Percentiles rank a stretch among this genome's conserved stretches.
phyloP scores from a whole-genome alignment of 2,797 vertebrate species.

The Darevskia mixta region DNA sequence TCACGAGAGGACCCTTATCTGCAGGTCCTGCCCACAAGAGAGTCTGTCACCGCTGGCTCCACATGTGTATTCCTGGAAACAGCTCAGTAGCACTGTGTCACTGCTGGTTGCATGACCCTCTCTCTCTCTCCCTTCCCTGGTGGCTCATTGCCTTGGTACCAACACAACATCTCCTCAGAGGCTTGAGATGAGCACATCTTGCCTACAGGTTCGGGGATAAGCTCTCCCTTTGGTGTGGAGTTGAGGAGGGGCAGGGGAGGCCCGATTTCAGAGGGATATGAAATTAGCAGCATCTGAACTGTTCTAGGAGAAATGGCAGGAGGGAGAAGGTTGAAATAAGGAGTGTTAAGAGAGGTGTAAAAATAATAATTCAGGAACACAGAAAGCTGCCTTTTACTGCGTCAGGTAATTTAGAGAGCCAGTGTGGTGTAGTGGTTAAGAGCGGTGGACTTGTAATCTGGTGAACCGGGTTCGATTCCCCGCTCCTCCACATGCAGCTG shows the following conservation, averaged over 20 bases:
- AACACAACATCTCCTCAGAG: neutral
- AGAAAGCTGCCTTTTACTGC: too few species aligned
- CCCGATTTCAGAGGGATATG: neutral
- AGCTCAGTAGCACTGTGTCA: neutral
- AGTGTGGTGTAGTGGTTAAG: too few species aligned
- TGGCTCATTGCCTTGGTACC: slow-evolving; percentile 28
- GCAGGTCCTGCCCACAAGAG: neutral
- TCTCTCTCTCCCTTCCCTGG: neutral
- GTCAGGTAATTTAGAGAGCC: too few species aligned
- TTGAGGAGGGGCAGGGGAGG: neutral
- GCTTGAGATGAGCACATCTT: neutral
- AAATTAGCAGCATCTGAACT: neutral
- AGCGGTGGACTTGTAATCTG: too few species aligned
- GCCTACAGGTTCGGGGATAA: neutral
- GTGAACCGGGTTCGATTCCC: too few species aligned
- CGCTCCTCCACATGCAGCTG: too few species aligned
- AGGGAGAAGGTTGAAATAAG: neutral
- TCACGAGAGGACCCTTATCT: neutral
- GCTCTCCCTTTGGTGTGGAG: neutral
- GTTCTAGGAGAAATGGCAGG: neutral
- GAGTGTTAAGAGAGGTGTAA: neutral
- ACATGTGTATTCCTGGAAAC: neutral
- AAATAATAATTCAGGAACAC: neutral
- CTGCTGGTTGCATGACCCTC: neutral
- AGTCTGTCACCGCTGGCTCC: neutral